Percentiles rank a stretch among this genome's conserved stretches.
Evolutionary conservation across 1,140 invertebrate genomes (phyloP).

Genomic region (Rhopalosiphum maidis): DNA sequence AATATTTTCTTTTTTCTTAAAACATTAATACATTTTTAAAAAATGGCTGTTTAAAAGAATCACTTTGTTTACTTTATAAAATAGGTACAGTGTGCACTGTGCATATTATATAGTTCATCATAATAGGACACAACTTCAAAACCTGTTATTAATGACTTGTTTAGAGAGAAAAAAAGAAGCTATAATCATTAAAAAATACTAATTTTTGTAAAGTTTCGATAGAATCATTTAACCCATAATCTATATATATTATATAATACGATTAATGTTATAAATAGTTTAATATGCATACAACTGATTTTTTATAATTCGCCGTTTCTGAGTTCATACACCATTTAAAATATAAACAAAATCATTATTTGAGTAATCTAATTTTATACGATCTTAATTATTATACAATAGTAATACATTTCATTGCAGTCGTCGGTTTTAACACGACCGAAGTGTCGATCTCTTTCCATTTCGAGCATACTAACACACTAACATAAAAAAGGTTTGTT

Average conservation of each 20-base stretch:
- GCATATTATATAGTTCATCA: no score
- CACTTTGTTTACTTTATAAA: no score
- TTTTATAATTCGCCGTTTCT: neutral
- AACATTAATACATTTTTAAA: no score
- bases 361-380: neutral
- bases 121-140: no score
- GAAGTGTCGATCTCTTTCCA: neutral
- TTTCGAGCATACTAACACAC: neutral
- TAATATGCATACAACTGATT: neutral
- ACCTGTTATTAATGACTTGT: no score
- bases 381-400: neutral
- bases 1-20: no score
- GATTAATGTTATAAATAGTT: neutral
- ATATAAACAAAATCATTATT: neutral
- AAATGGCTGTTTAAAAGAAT: no score
- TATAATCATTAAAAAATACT: neutral
- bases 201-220: neutral
- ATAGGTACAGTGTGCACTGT: no score
- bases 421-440: neutral
- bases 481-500: slow-evolving; percentile 1
- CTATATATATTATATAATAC: neutral
- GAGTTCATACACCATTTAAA: neutral
- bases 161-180: no score
- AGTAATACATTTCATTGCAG: neutral
- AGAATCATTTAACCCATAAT: neutral